Base-by-base conservation (phyloP, 2,797 vertebrate genomes). In the Lepilemur septentrionalis region DNA sequence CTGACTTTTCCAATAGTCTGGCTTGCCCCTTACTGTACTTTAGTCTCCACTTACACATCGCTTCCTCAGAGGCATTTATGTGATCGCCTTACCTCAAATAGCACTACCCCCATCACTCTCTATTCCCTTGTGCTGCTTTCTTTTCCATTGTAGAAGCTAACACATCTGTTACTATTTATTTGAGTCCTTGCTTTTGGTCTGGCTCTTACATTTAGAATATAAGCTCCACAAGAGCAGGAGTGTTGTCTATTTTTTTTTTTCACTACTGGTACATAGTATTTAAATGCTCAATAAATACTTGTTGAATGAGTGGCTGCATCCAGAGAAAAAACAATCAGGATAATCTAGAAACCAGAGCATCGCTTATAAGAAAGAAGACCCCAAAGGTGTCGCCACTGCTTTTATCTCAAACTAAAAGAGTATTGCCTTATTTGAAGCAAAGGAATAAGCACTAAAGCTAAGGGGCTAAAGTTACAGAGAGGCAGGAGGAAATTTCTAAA, bases 111-210 rank as follows among this genome's bases (percentile, higher is more conserved):
- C 30, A 81, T 80, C 25, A 78, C 20, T 82, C 41, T 73, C 63
- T 83, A 4, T 65, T 89, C 83, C 75, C 32, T 79, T 91, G 41
- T 5, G 15, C 92, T 93, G 90, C 30, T 94, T 94, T 41, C 75
- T 83, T 94, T 92, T 80, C 79, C 30, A 91, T 5, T 57, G 30
- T 76, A 89, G 57, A 70, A 46, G 38, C 38, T 55, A 79, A 63
- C 48, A 82, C 59, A 72, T 76, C n/a, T 91, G 79, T 79, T 94
- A 79, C 43, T 81, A 75, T 88, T 94, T 94, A 90, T 61, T 85
- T 85, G 61, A 15, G 79, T 79, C 79, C 20, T 96, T 91, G 28
- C 4, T 72, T 94, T 91, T 86, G 38, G 35, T 89, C 35, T 73
- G 4, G 69, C n/a, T 79, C 63, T 18, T 41, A 83, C 35, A 93